Evolutionary conservation across 2,797 vertebrate genomes (phyloP).

Genomic region (Bovichtus variegatus): DNA sequence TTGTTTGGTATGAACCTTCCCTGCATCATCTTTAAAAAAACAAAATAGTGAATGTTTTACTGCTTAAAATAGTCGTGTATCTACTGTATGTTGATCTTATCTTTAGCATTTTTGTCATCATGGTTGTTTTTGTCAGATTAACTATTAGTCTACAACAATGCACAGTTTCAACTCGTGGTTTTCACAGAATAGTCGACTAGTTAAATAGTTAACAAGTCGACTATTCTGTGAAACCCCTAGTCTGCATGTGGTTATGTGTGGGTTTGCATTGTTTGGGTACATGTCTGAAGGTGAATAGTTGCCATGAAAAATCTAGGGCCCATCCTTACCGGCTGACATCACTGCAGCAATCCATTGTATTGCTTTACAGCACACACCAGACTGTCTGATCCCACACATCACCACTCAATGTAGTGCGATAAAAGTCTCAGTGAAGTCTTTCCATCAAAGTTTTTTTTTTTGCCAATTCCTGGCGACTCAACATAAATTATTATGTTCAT

Average conservation of each 20-base stretch:
- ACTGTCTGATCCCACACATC: background rate
- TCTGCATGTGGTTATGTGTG: background rate
- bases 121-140: too few species aligned
- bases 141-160: too few species aligned
- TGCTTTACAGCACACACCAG: background rate
- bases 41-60: background rate
- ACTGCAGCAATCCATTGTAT: background rate
- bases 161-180: too few species aligned
- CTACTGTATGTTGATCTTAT: background rate
- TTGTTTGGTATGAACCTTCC: background rate
- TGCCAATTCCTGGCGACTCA: background rate
- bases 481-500: background rate
- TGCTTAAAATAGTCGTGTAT: background rate
- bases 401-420: background rate
- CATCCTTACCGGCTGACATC: background rate
- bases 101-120: too few species aligned
- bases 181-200: too few species aligned
- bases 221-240: too few species aligned
- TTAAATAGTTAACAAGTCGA: too few species aligned
- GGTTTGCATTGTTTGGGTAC: background rate
- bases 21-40: background rate
- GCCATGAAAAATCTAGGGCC: background rate
- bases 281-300: too few species aligned
- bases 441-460: background rate
- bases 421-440: background rate